Percentiles rank a stretch among this genome's conserved stretches.
These are phyloP conservation scores for Spisula solida DNA, from an alignment of 2,888 invertebrate species.

Conservation along the genomic window DNA sequence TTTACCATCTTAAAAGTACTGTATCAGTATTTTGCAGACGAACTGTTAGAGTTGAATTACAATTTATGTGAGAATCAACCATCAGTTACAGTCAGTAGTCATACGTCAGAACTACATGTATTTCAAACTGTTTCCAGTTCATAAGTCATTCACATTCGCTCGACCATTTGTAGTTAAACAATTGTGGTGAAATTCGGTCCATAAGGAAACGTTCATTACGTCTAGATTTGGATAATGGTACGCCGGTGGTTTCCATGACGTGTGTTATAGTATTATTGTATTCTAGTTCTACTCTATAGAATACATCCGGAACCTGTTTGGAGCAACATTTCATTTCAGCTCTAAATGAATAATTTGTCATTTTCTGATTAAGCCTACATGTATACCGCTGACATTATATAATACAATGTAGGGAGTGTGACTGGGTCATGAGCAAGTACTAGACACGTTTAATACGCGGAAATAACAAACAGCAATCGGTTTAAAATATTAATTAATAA, in stretches of 20 bases:
- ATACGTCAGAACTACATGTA: neutral
- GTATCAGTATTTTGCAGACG: neutral
- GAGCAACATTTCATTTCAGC: no score
- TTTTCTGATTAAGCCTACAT: no score
- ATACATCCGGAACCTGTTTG: no score
- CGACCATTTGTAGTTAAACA: neutral
- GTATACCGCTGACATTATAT: no score
- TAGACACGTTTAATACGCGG: neutral
- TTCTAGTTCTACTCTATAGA: no score
- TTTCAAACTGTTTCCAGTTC: neutral
- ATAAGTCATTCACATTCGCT: neutral
- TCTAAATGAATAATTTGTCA: no score
- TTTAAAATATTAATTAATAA: constrained; percentile 21
- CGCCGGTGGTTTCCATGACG: neutral
- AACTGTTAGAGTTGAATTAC: neutral
- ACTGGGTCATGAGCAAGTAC: neutral
- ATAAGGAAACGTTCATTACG: no score
- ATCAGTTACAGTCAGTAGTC: neutral
- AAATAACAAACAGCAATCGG: constrained; percentile 4
- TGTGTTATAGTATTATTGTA: no score
- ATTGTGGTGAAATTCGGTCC: neutral
- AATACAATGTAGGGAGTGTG: neutral
- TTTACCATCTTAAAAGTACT: constrained; percentile 15
- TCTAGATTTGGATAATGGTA: neutral
- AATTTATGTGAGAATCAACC: neutral